Evolutionary conservation across 2,888 invertebrate species (phyloP).

Genomic region (Prostheceraeus crozeri): DNA sequence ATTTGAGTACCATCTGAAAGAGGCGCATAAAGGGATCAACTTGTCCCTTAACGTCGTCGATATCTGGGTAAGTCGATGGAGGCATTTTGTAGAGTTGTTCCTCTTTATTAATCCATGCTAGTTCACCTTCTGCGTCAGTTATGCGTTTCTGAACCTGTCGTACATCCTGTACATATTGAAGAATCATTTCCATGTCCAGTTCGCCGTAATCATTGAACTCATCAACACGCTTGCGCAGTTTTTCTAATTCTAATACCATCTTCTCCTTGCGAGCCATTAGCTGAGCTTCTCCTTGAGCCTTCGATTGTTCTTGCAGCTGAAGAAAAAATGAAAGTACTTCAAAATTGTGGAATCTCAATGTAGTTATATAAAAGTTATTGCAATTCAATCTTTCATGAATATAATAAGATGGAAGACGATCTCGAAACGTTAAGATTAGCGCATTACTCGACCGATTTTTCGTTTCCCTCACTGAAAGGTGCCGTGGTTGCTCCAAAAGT

Average conservation of each 20-base stretch:
- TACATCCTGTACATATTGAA: constrained; percentile 69
- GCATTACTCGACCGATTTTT: too few relatives aligned
- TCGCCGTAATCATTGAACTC: constrained; percentile 77
- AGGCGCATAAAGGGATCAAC: constrained; percentile 63
- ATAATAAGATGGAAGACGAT: too few relatives aligned
- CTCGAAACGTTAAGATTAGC: too few relatives aligned
- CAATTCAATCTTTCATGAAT: too few relatives aligned
- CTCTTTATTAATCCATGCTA: constrained; percentile 73
- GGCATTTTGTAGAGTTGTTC: constrained; percentile 35
- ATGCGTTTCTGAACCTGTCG: constrained; percentile 69
- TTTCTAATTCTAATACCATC: constrained; percentile 66
- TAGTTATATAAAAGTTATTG: too few relatives aligned
- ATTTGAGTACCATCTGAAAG: constrained; percentile 63
- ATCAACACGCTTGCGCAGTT: constrained; percentile 68
- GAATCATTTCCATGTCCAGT: constrained; percentile 65
- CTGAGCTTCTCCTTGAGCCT: constrained; percentile 75
- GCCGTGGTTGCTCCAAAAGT: too few relatives aligned
- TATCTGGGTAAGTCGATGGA: constrained; percentile 66
- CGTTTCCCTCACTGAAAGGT: too few relatives aligned
- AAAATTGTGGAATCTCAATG: too few relatives aligned
- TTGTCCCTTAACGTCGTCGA: constrained; percentile 66
- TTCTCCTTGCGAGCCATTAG: constrained; percentile 66
- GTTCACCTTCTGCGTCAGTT: constrained; percentile 68
- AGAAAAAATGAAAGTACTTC: too few relatives aligned
- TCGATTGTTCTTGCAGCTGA: constrained; percentile 69